Base-by-base conservation (phyloP, 2,888 invertebrate species). In the Parnassius orleans region DNA sequence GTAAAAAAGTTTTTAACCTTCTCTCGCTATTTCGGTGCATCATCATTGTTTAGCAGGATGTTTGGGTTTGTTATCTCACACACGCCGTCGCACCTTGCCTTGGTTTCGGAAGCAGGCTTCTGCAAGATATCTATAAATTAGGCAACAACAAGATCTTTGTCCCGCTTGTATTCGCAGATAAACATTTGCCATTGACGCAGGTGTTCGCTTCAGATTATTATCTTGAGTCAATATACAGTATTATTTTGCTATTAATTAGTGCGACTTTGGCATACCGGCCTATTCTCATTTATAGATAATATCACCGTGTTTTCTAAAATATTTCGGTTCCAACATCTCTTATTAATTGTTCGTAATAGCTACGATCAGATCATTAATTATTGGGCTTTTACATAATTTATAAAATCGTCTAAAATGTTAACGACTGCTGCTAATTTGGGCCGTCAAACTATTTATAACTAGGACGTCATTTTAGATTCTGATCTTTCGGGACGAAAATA, bases 31-130 rank as follows among this genome's bases (percentile, higher is more conserved):
- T 76, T 73, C 75, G 82, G 79, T 78, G 81, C 79, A 80, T 77
- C 77, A 78, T 85, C 84, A 80, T 77, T 82, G 78, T 84, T 81
- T 73, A 72, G 75, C 83, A 84, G 87, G 90, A 89, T 88, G 90
- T 90, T 90, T 87, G 83, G 81, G 80, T 79, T 77, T 81, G 84
- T 88, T 90, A 90, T 90, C 90, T 84, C 78, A 88, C 88, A 85
- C 90, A 85, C 88, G 89, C 86, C 81, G 80, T 71, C 71, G 81
- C 89, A 88, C 90, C 90, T 88, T 88, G 87, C 84, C 72, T 69
- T 68, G 66, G 70, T 70, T 74, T 74, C 80, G 75, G 81, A 73
- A 79, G 81, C 78, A 75, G 71, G 68, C 77, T 82, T 77, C 75
- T 79, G 75, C 76, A 74, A 69, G 73, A 72, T 77, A 79, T 80